phyloP scores from a whole-genome alignment of 2,113 vertebrate species.

The Thunnus thynnus region DNA sequence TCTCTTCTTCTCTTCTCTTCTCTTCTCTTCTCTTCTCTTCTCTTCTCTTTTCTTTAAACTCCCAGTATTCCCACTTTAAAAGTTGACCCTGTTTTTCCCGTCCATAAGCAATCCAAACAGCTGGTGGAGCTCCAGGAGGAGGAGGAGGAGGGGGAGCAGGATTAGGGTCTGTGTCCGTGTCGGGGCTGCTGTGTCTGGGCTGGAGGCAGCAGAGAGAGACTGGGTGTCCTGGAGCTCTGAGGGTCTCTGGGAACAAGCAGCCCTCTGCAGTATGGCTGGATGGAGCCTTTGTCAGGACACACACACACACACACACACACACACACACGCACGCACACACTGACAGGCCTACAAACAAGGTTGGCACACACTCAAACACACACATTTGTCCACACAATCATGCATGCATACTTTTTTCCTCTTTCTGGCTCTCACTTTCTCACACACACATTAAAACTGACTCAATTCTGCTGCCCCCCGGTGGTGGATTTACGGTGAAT shows the following conservation, averaged over 20 bases:
- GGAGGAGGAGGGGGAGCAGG: neutral
- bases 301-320: slow-evolving; percentile 29
- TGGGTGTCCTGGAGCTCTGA: slow-evolving; percentile 71
- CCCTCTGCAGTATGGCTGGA: slow-evolving; percentile 77
- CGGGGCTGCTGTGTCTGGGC: slow-evolving; percentile 59
- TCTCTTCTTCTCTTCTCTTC: slow-evolving; percentile 9
- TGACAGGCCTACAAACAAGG: slow-evolving; percentile 51
- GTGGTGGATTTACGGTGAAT: slow-evolving; percentile 17
- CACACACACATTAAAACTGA: neutral
- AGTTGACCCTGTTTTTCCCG: neutral
- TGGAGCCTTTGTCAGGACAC: slow-evolving; percentile 75
- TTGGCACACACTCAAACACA: slow-evolving; percentile 65
- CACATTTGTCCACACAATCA: slow-evolving; percentile 70
- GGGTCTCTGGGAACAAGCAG: slow-evolving; percentile 77
- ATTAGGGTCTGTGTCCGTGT: slow-evolving; percentile 12
- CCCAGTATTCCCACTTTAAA: slow-evolving; percentile 20
- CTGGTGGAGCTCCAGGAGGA: slow-evolving; percentile 47
- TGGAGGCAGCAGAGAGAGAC: slow-evolving; percentile 53
- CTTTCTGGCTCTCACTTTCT: slow-evolving; percentile 38
- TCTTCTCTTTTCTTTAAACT: slow-evolving; percentile 8
- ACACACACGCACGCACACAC: slow-evolving; percentile 25
- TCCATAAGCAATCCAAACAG: slow-evolving; percentile 40
- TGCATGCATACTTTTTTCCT: slow-evolving; percentile 57
- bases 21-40: slow-evolving; percentile 12
- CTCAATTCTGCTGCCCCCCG: slow-evolving; percentile 54